Evolutionary conservation across 2,797 vertebrate species (phyloP), one percentile per base, ranked within the genome.

Genomic region (Prunella strophiata): DNA sequence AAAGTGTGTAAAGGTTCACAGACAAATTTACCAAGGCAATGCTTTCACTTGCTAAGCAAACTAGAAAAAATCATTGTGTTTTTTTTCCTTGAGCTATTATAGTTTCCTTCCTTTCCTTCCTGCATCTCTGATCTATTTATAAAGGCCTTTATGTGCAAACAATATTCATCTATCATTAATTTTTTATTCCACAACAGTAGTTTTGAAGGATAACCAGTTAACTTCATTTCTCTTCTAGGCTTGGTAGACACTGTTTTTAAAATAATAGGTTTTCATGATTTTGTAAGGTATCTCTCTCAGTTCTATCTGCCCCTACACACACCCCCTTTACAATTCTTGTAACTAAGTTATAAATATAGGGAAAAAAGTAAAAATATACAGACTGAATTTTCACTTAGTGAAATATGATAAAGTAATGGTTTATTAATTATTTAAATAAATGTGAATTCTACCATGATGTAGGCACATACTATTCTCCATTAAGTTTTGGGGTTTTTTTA

Each of bases 91-190:
- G n/a, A 93, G 52, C 26, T 73, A 72, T 73, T 52, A 76, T 22
- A 10, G 22, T 71, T 95, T 88, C 43, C 50, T 84, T 85, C 81
- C 45, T 82, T 85, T 68, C 85, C 62, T 82, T 91, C 63, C 58
- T 75, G 45, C 81, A 65, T 76, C 29, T 90, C 87, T 66, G 66
- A 77, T 93, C 73, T 92, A 86, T 94, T 96, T 96, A 93, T 77
- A 82, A 93, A 86, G 48, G 57, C 17, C 34, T 89, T 84, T 88
- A 82, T 59, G 47, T 86, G 63, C 36, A 77, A 94, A 89, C 8
- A 2, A 29, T 85, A 70, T 81, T 91, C 79, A 67, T 65, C 42
- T 61, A 36, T 63, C 67, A 88, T 93, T 93, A 58, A 43, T 54
- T 68, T 89, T 95, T 93, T 91, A 95, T 93, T 94, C 57, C 57